Percentiles rank a stretch among this genome's conserved stretches.
phyloP scores from a whole-genome alignment of 2,888 invertebrate species.

The Hemaris fuciformis region DNA sequence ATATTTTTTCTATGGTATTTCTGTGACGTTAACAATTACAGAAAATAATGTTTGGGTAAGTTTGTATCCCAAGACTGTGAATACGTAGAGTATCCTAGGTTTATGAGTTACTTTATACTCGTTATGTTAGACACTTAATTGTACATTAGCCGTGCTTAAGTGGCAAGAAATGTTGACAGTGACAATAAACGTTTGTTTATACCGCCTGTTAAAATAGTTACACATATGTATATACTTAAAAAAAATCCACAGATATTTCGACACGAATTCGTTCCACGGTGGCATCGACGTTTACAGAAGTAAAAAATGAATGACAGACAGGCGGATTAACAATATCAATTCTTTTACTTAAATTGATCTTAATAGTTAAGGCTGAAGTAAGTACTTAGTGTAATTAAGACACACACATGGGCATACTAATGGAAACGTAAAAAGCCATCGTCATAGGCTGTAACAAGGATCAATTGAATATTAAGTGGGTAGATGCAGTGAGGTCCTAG shows the following conservation, averaged over 20 bases:
- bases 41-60: no score
- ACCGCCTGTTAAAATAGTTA: background rate
- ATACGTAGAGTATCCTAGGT: no score
- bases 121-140: no score
- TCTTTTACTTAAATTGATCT: background rate
- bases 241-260: conserved; percentile 19
- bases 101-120: no score
- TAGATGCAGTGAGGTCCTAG: conserved; percentile 27
- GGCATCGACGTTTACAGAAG: conserved; percentile 34
- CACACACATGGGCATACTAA: background rate
- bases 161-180: no score
- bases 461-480: conserved; percentile 11
- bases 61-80: no score
- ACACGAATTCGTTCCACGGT: conserved; percentile 15
- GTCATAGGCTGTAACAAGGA: background rate
- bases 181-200: no score
- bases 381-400: background rate
- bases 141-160: no score
- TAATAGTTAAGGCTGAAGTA: background rate
- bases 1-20: background rate
- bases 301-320: conserved; percentile 44
- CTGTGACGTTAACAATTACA: no score
- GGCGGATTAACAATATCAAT: conserved; percentile 36
- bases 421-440: background rate
- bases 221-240: conserved; percentile 11